phyloP scores from a whole-genome alignment of 1,140 invertebrate species.

The Saccostrea glomerata region DNA sequence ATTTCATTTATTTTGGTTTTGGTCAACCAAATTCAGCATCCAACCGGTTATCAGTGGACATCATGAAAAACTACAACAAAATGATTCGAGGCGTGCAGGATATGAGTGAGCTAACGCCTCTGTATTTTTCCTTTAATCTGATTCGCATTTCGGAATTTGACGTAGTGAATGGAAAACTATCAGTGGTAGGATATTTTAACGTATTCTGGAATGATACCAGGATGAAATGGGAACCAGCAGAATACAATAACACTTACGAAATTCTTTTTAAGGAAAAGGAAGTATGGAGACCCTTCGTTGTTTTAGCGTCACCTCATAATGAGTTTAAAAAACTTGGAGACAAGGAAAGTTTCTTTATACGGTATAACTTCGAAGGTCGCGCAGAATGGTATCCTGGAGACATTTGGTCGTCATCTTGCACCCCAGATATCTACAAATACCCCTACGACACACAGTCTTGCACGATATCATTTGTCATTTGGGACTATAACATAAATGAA shows the following conservation, averaged over 20 bases:
- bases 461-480: background rate
- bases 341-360: background rate
- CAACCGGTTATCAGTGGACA: no score
- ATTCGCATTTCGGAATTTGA: constrained; percentile 20
- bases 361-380: background rate
- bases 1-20: no score
- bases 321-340: background rate
- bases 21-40: no score
- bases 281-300: constrained; percentile 39
- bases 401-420: background rate
- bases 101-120: background rate
- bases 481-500: constrained; percentile 26
- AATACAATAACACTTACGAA: background rate
- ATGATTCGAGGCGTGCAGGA: no score
- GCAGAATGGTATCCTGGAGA: constrained; percentile 33
- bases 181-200: constrained; percentile 35
- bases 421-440: constrained; percentile 27
- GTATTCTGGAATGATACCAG: constrained; percentile 38
- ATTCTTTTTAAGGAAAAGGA: constrained; percentile 14
- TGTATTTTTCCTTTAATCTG: background rate
- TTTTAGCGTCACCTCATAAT: background rate
- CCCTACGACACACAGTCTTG: constrained; percentile 46
- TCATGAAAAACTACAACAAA: no score
- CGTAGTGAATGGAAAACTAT: constrained; percentile 39
- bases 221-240: constrained; percentile 33